phyloP scores from a whole-genome alignment of 2,888 invertebrate genomes.

The Melitaea athalia region DNA sequence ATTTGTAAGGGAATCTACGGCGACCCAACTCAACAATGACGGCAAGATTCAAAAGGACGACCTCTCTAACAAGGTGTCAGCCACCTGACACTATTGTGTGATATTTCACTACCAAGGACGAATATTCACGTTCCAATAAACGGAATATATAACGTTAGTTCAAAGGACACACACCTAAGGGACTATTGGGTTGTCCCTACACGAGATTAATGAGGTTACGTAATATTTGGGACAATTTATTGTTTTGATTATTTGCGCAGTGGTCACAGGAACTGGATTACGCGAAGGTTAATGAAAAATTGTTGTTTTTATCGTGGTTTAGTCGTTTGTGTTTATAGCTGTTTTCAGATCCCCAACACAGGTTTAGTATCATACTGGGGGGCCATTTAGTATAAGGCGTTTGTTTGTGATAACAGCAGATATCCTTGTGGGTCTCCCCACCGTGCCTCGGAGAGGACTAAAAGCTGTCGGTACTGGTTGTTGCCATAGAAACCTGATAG shows the following conservation, averaged over 20 bases:
- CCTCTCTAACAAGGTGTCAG: slow-evolving; percentile 73
- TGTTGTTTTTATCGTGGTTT: no score
- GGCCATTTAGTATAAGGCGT: no score
- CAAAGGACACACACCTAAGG: slow-evolving; percentile 33
- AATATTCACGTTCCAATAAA: slow-evolving; percentile 72
- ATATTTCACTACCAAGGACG: slow-evolving; percentile 65
- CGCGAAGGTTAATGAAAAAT: not conserved
- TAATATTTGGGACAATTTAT: not conserved
- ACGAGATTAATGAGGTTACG: slow-evolving; percentile 4
- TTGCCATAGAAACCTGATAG: no score
- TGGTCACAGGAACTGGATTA: not conserved
- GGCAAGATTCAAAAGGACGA: slow-evolving; percentile 64
- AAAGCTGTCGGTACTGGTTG: not conserved
- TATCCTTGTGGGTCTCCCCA: not conserved
- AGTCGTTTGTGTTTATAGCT: no score
- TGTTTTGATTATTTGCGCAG: not conserved
- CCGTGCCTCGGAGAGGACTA: not conserved
- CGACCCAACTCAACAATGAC: slow-evolving; percentile 71
- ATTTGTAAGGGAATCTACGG: slow-evolving; percentile 66
- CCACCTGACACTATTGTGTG: slow-evolving; percentile 75
- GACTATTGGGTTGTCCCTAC: slow-evolving; percentile 11
- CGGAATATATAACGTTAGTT: slow-evolving; percentile 45
- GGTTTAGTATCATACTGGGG: no score
- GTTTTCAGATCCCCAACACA: no score
- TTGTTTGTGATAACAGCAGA: not conserved